phyloP scores from a whole-genome alignment of 2,797 vertebrate genomes.

The Danio aesculapii region DNA sequence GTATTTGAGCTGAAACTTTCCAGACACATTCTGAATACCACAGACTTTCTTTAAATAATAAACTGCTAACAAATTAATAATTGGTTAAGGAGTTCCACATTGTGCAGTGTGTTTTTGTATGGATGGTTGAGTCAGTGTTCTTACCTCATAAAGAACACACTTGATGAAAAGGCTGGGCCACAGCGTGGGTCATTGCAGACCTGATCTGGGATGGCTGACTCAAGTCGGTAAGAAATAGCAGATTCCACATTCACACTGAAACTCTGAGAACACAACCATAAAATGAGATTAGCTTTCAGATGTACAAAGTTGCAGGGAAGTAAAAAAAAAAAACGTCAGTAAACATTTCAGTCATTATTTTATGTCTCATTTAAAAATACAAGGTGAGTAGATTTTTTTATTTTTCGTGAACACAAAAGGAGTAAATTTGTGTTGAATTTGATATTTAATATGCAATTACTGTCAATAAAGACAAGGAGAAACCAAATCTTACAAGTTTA shows the following conservation, averaged over 20 bases:
- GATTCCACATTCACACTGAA: constrained; percentile 95
- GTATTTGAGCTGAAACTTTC: too few relatives aligned
- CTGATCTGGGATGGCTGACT: constrained; percentile 87
- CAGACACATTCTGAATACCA: not conserved
- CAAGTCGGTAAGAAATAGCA: constrained; percentile 93
- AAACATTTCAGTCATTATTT: not conserved
- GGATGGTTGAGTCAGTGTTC: too few relatives aligned
- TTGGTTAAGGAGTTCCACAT: not conserved
- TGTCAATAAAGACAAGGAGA: not conserved
- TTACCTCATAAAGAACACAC: constrained; percentile 94
- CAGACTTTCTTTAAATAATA: not conserved
- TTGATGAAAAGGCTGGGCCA: constrained; percentile 94
- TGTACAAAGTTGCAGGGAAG: not conserved
- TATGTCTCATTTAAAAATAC: not conserved
- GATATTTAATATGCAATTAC: not conserved
- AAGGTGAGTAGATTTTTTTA: too few relatives aligned
- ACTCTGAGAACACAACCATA: constrained; percentile 74
- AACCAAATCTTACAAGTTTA: too few relatives aligned
- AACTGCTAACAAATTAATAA: not conserved
- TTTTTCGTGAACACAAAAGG: too few relatives aligned
- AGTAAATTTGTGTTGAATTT: not conserved
- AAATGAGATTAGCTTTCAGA: not conserved
- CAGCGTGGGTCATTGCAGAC: constrained; percentile 94
- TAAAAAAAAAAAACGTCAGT: too few relatives aligned
- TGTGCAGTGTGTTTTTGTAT: too few relatives aligned